Evolutionary conservation across 2,113 vertebrate genomes (phyloP), one percentile per base, ranked within the genome.

Genomic region (Siphamia tubifer): DNA sequence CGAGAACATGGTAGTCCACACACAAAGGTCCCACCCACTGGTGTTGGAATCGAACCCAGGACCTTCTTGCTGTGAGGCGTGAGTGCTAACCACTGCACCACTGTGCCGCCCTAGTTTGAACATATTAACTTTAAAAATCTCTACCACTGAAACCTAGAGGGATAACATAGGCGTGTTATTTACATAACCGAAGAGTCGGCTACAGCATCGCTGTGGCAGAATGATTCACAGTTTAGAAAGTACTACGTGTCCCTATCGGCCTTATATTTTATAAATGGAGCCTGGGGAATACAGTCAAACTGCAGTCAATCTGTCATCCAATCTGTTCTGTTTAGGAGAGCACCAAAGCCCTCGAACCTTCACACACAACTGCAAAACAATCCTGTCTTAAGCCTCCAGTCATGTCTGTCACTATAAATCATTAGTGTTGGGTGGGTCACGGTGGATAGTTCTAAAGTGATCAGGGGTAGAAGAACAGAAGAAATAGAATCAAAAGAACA

Each of bases 241-340:
- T 10, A 49, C 24, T 36, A 24, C 24, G 49, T 34, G 43, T 82
- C 67, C 39, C 53, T 30, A 6, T 27, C 24, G 32, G 70, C 63
- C 31, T 79, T 51, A 71, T 28, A 16, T 61, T 74, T 56, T 54
- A 42, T 71, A 77, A 82, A 76, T 19, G 63, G 34, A 49, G 54
- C 39, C 48, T 30, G 12, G 72, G 57, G 77, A 61, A 64, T 61
- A 65, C 15, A 58, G 47, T 53, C 9, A 56, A 55, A 66, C 54
- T 53, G 44, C 69, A 79, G 55, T 75, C 71, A 84, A 78, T 79
- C 75, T 84, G 77, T 83, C 74, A 77, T 58, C 68, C 64, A 76
- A 75, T 69, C 75, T 82, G 72, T 25, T 38, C 75, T 74, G 45
- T 61, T 79, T 24, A 68, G 38, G 66, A 23, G 17, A 52, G 52